A percentile compares a stretch with the other conserved stretches of the same genome.
Evolutionary conservation across 23 tunicate species (phyloP).

Genomic region (Styela clava): DNA sequence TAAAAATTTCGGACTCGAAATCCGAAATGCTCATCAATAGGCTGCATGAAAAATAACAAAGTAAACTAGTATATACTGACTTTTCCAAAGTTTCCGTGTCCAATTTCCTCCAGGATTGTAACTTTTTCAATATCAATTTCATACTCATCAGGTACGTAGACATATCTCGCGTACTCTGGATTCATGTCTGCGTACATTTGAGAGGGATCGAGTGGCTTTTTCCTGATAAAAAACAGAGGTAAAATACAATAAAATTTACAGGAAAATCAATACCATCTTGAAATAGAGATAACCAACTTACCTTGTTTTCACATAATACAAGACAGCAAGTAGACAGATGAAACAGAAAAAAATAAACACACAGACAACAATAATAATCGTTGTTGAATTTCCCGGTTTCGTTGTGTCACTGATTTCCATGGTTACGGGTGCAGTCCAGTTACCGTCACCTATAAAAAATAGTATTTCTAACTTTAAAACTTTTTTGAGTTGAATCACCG

Average conservation of each 20-base stretch:
- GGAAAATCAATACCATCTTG: too few relatives aligned
- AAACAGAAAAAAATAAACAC: not conserved
- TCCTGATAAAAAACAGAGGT: not conserved
- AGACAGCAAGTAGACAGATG: not conserved
- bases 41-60: too few relatives aligned
- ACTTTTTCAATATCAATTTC: conserved; percentile 62
- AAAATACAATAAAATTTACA: too few relatives aligned
- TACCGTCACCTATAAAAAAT: not conserved
- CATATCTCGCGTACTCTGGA: conserved; percentile 66
- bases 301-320: conserved; percentile 6
- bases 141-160: conserved; percentile 73
- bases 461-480: too few relatives aligned
- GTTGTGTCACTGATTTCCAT: not conserved
- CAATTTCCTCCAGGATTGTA: conserved; percentile 50
- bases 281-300: too few relatives aligned
- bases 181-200: conserved; percentile 59
- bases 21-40: not conserved
- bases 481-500: too few relatives aligned
- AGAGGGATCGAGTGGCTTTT: conserved; percentile 24
- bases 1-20: not conserved
- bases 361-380: not conserved
- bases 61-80: too few relatives aligned
- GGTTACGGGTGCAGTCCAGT: conserved; percentile 7
- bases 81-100: conserved; percentile 88
- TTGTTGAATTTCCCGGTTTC: not conserved